Evolutionary conservation across 92 coral and sea anemone species (phyloP).

Genomic region (Metridium senile): DNA sequence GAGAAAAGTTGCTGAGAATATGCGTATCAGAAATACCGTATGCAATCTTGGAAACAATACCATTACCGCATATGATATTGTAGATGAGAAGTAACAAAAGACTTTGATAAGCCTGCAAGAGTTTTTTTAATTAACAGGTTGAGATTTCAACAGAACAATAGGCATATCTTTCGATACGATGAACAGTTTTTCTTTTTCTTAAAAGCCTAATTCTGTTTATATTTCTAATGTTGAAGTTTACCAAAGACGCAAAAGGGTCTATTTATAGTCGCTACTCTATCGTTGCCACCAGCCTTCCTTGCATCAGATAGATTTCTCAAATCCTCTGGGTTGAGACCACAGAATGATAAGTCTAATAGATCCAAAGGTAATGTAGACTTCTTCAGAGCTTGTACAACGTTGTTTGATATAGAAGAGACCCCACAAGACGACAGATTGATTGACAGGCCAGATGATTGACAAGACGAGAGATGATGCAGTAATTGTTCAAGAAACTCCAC

Average conservation of each 20-base stretch:
- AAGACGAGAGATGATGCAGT: constrained; percentile 10
- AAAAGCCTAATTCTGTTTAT: not conserved
- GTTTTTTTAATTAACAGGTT: too few relatives aligned
- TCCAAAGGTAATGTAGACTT: not conserved
- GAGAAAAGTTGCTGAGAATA: too few relatives aligned
- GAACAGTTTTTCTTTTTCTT: not conserved
- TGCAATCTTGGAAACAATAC: too few relatives aligned
- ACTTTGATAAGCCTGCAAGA: too few relatives aligned
- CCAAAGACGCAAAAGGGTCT: not conserved
- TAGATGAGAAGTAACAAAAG: too few relatives aligned
- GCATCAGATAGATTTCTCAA: not conserved
- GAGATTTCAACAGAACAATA: too few relatives aligned
- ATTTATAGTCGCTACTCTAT: not conserved
- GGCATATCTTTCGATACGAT: not conserved
- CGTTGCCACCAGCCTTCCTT: not conserved
- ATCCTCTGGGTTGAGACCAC: not conserved
- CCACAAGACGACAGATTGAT: constrained; percentile 82
- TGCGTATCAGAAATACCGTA: too few relatives aligned
- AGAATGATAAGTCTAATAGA: not conserved
- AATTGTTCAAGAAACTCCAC: constrained; percentile 30
- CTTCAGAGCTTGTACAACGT: not conserved
- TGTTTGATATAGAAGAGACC: constrained; percentile 25
- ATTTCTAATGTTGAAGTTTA: not conserved
- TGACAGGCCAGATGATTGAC: constrained; percentile 37
- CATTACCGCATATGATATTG: too few relatives aligned